Evolutionary conservation across 2,888 invertebrate genomes (phyloP).

Genomic region (Odiellus spinosus): DNA sequence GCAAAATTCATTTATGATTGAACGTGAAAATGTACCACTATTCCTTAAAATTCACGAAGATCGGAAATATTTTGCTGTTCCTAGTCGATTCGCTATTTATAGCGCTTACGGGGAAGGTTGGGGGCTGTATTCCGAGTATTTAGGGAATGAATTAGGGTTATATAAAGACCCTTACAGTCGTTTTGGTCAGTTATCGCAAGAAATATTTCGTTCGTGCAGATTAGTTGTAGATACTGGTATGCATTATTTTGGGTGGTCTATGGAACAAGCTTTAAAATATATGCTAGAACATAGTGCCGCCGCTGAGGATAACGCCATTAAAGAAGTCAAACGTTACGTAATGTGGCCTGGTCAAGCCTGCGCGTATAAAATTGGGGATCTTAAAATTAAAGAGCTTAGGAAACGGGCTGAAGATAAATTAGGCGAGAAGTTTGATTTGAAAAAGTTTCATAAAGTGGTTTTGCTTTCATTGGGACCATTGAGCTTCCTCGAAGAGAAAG

Average conservation of each 20-base stretch:
- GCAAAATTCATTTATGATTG: conserved; percentile 23
- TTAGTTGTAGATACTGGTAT: conserved; percentile 31
- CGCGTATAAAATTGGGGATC: conserved; percentile 27
- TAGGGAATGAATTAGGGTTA: conserved; percentile 29
- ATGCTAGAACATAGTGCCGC: conserved; percentile 24
- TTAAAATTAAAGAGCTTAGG: conserved; percentile 25
- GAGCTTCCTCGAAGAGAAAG: too few relatives aligned
- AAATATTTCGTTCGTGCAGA: conserved; percentile 27
- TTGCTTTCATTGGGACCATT: too few relatives aligned
- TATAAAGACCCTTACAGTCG: conserved; percentile 25
- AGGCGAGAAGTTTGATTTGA: conserved; percentile 17
- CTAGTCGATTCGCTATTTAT: conserved; percentile 25
- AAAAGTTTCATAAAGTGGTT: too few relatives aligned
- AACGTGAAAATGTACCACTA: conserved; percentile 18
- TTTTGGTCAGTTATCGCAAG: conserved; percentile 25
- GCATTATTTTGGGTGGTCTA: conserved; percentile 27
- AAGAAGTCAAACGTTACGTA: conserved; percentile 26
- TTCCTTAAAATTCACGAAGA: conserved; percentile 25
- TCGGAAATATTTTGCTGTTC: conserved; percentile 24
- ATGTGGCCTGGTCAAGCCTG: conserved; percentile 26
- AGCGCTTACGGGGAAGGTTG: conserved; percentile 29
- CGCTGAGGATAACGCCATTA: conserved; percentile 17
- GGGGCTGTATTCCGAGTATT: conserved; percentile 29
- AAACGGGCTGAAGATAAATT: conserved; percentile 23
- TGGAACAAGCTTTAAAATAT: conserved; percentile 23